Conservation (phyloP, 2,888 invertebrate genomes). For the Agrotis puta region DNA sequence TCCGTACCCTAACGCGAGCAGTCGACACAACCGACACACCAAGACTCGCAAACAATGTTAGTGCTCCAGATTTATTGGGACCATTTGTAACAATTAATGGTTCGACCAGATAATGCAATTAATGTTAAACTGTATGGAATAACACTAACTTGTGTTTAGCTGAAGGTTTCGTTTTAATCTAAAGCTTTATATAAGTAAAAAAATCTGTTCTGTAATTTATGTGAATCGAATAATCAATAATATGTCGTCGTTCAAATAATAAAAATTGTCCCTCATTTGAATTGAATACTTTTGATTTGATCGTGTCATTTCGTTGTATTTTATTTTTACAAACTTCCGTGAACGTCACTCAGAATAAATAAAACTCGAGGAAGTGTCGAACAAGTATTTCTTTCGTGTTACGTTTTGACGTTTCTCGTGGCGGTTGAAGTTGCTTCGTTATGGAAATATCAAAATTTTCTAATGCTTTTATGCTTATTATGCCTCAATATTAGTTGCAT, state of each 20-base stretch:
- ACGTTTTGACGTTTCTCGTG: background rate
- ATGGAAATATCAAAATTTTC: too few species aligned
- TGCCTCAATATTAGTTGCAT: too few species aligned
- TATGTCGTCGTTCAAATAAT: too few species aligned
- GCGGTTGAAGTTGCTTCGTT: conserved; percentile 16
- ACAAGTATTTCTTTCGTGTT: background rate
- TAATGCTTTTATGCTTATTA: too few species aligned
- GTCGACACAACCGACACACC: conserved; percentile 13
- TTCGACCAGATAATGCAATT: conserved; percentile 32
- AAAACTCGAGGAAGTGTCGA: background rate
- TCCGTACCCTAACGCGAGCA: background rate
- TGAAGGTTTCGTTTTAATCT: background rate
- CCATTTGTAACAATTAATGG: conserved; percentile 52
- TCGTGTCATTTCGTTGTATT: too few species aligned
- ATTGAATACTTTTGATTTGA: too few species aligned
- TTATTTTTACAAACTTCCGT: background rate
- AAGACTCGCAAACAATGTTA: conserved; percentile 24
- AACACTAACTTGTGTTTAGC: conserved; percentile 29
- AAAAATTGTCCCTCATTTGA: too few species aligned
- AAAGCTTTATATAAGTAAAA: too few species aligned
- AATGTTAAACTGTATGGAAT: conserved; percentile 35
- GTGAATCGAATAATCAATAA: too few species aligned
- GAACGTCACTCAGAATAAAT: conserved; percentile 3
- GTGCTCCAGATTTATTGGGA: conserved; percentile 33
- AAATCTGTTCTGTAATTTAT: too few species aligned